A percentile compares a stretch with the other conserved stretches of the same genome.
These are phyloP conservation scores for Cardiocondyla obscurior DNA, from an alignment of 1,140 invertebrate genomes.

Conservation along the genomic window DNA sequence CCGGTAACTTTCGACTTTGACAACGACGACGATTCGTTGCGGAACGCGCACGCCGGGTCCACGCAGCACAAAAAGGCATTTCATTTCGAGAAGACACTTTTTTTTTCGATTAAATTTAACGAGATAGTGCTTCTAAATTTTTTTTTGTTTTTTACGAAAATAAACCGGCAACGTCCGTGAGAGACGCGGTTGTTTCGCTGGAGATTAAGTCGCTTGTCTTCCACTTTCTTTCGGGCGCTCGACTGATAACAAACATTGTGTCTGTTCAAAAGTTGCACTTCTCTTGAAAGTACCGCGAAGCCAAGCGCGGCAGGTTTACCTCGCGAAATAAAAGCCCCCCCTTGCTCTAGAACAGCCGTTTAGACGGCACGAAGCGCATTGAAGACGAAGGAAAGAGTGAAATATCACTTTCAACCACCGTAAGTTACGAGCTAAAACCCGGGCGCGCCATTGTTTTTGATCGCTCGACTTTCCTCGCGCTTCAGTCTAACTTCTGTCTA, in stretches of 20 bases:
- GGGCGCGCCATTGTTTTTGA: slow-evolving; percentile 38
- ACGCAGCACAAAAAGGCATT: background rate
- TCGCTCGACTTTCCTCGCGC: slow-evolving; percentile 31
- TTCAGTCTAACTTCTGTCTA: too few species aligned
- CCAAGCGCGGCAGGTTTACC: background rate
- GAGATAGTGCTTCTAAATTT: too few species aligned
- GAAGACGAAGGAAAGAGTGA: slow-evolving; percentile 36
- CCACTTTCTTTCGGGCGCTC: background rate
- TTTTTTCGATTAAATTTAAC: slow-evolving; percentile 1
- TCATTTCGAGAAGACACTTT: slow-evolving; percentile 10
- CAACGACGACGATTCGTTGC: slow-evolving; percentile 65
- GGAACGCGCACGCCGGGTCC: slow-evolving; percentile 43
- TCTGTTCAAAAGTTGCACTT: background rate
- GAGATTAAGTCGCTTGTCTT: background rate
- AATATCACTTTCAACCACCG: slow-evolving; percentile 47
- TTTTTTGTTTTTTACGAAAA: too few species aligned
- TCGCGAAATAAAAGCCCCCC: background rate
- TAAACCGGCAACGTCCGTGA: too few species aligned
- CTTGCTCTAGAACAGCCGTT: background rate
- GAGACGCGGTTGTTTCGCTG: background rate
- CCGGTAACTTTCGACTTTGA: slow-evolving; percentile 81
- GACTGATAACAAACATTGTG: background rate
- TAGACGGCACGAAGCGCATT: slow-evolving; percentile 4
- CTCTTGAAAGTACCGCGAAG: background rate
- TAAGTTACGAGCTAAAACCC: slow-evolving; percentile 24